Evolutionary conservation across 2,113 vertebrate genomes (phyloP).

Genomic region (Pseudopipra pipra): DNA sequence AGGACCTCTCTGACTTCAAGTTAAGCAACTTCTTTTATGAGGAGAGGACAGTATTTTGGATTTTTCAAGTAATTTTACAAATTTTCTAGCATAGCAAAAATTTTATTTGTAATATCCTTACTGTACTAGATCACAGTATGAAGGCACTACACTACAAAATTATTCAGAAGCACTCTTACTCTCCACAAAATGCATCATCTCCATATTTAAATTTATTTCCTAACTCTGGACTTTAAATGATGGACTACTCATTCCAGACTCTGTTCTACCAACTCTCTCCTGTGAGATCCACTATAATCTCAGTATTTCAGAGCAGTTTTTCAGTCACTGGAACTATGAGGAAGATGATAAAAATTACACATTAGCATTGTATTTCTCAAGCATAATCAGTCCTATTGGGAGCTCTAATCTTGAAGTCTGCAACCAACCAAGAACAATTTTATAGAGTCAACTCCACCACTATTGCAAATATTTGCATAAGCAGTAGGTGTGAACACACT

Average conservation of each 20-base stretch:
- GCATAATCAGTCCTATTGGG: neutral
- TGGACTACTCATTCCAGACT: neutral
- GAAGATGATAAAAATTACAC: neutral
- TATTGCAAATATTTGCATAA: neutral
- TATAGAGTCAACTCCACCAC: neutral
- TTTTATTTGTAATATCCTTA: neutral
- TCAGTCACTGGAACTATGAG: neutral
- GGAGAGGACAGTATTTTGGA: neutral
- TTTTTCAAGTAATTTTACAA: neutral
- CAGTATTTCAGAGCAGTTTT: neutral
- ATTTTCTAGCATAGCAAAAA: neutral
- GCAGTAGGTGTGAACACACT: neutral
- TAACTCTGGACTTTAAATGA: neutral
- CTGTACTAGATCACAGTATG: neutral
- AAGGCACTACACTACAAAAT: neutral
- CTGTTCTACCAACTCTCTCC: neutral
- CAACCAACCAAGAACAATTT: neutral
- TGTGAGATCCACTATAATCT: neutral
- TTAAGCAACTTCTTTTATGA: neutral
- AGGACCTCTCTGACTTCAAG: neutral
- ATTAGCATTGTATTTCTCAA: neutral
- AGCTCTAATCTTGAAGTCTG: neutral
- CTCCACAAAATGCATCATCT: neutral
- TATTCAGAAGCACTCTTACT: neutral
- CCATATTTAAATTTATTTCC: neutral